These are phyloP conservation scores for Scaptomyza cyrtandrae DNA, from an alignment of 2,888 invertebrate species.

Conservation along the genomic window DNA sequence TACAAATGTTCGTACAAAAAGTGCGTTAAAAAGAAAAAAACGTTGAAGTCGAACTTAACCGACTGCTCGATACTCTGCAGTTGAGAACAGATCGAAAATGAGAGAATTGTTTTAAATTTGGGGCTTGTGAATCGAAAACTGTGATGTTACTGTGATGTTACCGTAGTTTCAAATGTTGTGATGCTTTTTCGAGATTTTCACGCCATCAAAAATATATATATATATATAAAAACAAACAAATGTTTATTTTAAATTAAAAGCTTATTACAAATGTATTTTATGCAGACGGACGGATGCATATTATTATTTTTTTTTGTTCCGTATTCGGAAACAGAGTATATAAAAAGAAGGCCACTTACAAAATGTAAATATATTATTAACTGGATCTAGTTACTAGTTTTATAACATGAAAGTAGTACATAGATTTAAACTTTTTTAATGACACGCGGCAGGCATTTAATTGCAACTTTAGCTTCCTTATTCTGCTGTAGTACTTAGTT, in stretches of 20 bases:
- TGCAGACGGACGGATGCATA: conserved; percentile 8
- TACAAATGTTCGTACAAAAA: conserved; percentile 36
- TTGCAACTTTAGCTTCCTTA: conserved; percentile 3
- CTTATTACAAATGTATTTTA: conserved; percentile 1
- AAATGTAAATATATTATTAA: conserved; percentile 20
- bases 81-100: background rate
- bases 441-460: conserved; percentile 10
- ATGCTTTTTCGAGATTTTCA: background rate
- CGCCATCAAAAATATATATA: background rate
- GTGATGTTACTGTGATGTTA: background rate
- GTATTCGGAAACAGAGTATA: conserved; percentile 1
- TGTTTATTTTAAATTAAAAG: background rate
- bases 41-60: background rate
- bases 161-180: background rate
- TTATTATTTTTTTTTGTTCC: background rate
- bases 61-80: conserved; percentile 9
- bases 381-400: conserved; percentile 19
- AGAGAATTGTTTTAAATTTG: background rate
- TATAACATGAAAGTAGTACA: conserved; percentile 43
- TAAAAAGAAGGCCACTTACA: conserved; percentile 22
- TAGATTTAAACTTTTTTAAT: conserved; percentile 19
- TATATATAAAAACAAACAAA: background rate
- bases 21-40: conserved; percentile 24
- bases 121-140: background rate
- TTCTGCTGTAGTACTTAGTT: conserved; percentile 11